Percentiles rank a stretch among this genome's conserved stretches.
These are phyloP conservation scores for Chymomyza costata DNA, from an alignment of 1,140 invertebrate species.

Conservation along the genomic window DNA sequence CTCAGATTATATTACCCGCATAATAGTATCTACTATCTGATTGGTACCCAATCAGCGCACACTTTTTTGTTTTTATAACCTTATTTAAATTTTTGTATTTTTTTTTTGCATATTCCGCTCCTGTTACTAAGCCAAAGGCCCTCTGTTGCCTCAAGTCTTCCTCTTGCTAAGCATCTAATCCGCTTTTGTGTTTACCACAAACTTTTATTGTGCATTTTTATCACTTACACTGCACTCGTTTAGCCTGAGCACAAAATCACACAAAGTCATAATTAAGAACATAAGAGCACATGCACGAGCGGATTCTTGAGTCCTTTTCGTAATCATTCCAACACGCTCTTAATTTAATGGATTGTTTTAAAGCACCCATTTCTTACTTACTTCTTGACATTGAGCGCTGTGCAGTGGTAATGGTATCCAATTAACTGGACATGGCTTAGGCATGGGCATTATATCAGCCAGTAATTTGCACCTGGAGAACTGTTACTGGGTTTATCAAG, in stretches of 20 bases:
- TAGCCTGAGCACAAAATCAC: conserved; percentile 11
- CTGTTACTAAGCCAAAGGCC: too few relatives aligned
- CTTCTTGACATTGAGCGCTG: conserved; percentile 67
- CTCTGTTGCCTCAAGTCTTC: too few relatives aligned
- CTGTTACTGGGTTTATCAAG: too few relatives aligned
- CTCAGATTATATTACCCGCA: too few relatives aligned
- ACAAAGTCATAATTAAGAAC: not conserved
- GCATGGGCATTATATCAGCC: conserved; percentile 53
- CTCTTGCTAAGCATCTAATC: conserved; percentile 6
- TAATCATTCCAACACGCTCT: too few relatives aligned
- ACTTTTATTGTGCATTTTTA: not conserved
- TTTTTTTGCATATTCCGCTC: too few relatives aligned
- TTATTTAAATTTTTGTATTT: too few relatives aligned
- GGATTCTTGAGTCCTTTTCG: too few relatives aligned
- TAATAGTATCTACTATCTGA: too few relatives aligned
- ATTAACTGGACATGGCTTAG: conserved; percentile 42
- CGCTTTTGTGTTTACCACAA: too few relatives aligned
- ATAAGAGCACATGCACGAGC: conserved; percentile 1
- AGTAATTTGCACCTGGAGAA: not conserved
- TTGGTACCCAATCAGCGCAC: too few relatives aligned
- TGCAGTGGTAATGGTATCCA: conserved; percentile 46
- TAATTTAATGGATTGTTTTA: not conserved
- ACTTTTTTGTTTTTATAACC: too few relatives aligned
- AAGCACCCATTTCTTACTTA: conserved; percentile 38
- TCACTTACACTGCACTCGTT: not conserved